Evolutionary conservation across 2,888 invertebrate species (phyloP), one percentile per base, ranked within the genome.

Genomic region (Andrena fulva): DNA sequence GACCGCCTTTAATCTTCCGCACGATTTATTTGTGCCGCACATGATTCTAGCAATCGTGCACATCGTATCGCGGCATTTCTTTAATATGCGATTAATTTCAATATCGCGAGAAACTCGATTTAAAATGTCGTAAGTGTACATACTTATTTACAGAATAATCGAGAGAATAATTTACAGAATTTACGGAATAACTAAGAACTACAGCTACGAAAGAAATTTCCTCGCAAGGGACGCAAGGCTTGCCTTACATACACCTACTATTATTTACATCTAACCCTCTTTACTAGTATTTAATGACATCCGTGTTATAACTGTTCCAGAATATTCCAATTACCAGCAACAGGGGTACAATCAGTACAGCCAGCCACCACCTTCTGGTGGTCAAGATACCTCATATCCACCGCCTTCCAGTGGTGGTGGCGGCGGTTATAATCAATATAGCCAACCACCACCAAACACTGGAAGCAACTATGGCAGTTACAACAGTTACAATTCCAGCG

Each of bases 381-480:
- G 76, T 31, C 93, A 93, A 80, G 93, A 94, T 87, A 94, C 94
- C 3, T 93, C 93, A 2, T 94, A 94, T 89, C 94, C 94, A 67
- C 93, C 94, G 70, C 94, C 93, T 20, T 88, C 91, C 31, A 85
- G 90, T 75, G 92, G 90, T 52, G 85, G 89, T 31, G 89, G 88
- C 80, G 81, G 86, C 80, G 81, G 86, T 64, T 94, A 93, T 73
- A 93, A 90, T 82, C 93, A 93, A 80, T 93, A 93, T 75, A 93
- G 92, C 79, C 93, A 93, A 81, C 93, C 93, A 24, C 94, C 94
- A 31, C 94, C 94, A 5, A 91, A 78, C 16, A 82, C 87, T 12
- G 91, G 90, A 5, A 90, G 85, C 69, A 93, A 89, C 77, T 91
- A 92, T 54, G 89, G 92, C 71, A 92, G 79, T 77, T 94, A 94